Evolutionary conservation across 2,888 invertebrate species (phyloP).

Genomic region (Pegoplata infirma): DNA sequence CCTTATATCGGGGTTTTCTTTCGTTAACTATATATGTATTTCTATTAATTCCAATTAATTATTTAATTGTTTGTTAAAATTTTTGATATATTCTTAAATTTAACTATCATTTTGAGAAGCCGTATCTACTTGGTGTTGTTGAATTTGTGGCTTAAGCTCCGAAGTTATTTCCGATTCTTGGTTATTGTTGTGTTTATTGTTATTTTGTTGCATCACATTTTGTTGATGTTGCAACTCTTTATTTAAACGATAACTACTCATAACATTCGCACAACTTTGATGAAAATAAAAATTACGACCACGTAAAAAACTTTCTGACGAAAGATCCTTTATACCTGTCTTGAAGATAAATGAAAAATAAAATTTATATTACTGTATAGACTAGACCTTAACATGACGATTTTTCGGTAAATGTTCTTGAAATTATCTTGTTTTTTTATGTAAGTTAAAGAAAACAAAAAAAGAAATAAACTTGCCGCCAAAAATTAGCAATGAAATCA

Average conservation of each 20-base stretch:
- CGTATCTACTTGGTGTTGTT: conserved; percentile 50
- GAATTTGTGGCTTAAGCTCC: conserved; percentile 45
- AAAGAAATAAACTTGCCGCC: not conserved
- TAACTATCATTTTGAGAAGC: conserved; percentile 50
- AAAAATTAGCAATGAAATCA: conserved; percentile 29
- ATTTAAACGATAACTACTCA: conserved; percentile 76
- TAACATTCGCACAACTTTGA: conserved; percentile 77
- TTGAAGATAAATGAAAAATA: conserved; percentile 64
- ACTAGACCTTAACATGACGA: no score
- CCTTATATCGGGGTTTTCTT: no score
- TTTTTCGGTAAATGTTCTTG: no score
- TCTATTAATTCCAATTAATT: no score
- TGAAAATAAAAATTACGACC: conserved; percentile 77
- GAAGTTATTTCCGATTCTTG: conserved; percentile 52
- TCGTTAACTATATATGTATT: no score
- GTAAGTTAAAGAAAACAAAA: no score
- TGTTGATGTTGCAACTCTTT: conserved; percentile 74
- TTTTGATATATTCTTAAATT: conserved; percentile 42
- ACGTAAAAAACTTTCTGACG: conserved; percentile 76
- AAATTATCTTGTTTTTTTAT: not conserved
- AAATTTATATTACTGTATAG: conserved; percentile 36
- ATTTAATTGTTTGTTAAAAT: conserved; percentile 35
- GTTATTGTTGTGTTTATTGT: conserved; percentile 53
- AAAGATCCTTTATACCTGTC: conserved; percentile 78
- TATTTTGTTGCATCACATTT: conserved; percentile 66